Evolutionary conservation across 2,797 vertebrate genomes (phyloP).

Genomic region (Cetoscarus ocellatus): DNA sequence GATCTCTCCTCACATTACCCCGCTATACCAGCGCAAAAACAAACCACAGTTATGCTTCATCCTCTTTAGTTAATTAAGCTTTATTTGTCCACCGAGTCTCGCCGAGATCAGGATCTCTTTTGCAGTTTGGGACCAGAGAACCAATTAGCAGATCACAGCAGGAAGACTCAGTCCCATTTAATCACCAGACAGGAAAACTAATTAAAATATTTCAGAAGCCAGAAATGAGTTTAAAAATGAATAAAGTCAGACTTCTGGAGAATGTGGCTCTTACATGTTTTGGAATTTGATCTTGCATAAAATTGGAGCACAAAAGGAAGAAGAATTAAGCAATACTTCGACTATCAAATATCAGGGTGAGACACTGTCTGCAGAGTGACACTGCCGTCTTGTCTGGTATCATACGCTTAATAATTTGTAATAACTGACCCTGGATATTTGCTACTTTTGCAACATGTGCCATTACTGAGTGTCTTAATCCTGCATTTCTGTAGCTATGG

Average conservation of each 20-base stretch:
- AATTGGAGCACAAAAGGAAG: not conserved
- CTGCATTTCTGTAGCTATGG: no score
- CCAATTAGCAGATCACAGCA: not conserved
- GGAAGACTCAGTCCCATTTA: not conserved
- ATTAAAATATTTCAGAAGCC: not conserved
- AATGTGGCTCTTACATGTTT: not conserved
- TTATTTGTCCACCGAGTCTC: not conserved
- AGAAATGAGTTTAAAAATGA: not conserved
- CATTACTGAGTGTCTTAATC: no score
- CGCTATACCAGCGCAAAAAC: not conserved
- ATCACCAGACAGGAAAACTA: not conserved
- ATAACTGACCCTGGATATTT: no score
- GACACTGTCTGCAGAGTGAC: no score
- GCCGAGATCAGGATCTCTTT: not conserved
- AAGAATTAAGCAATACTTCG: not conserved
- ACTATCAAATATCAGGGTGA: no score
- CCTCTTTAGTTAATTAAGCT: slow-evolving; percentile 7
- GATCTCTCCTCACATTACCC: not conserved
- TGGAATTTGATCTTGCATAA: not conserved
- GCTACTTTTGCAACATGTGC: no score
- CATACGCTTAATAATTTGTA: no score
- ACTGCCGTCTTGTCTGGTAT: no score
- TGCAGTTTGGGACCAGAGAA: not conserved
- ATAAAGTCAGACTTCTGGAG: not conserved
- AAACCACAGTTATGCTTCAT: not conserved